These are phyloP conservation scores for Acanthornis magna DNA, from an alignment of 2,797 vertebrate species.

Conservation along the genomic window DNA sequence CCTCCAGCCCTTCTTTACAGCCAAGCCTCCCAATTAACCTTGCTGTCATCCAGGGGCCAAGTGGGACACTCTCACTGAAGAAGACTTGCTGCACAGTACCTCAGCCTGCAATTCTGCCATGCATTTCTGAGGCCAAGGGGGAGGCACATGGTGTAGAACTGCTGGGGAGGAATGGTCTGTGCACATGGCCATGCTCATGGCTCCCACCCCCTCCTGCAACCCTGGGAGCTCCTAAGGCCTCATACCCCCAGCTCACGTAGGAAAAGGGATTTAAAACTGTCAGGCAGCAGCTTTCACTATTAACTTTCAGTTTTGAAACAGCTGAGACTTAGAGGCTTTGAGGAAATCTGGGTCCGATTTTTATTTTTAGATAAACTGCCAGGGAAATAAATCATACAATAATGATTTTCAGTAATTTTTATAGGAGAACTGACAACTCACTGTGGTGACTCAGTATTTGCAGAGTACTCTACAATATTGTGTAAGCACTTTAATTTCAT, in stretches of 20 bases:
- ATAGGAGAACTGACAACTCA: background rate
- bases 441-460: slow-evolving; percentile 21
- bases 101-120: background rate
- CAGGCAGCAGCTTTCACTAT: slow-evolving; percentile 1
- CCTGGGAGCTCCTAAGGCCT: background rate
- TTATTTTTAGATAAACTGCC: slow-evolving; percentile 53
- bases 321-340: slow-evolving; percentile 26
- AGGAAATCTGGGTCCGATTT: slow-evolving; percentile 12
- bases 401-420: slow-evolving; percentile 48
- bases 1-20: background rate
- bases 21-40: background rate
- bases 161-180: background rate
- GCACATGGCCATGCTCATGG: rapidly evolving
- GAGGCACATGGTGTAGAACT: background rate
- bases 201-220: background rate
- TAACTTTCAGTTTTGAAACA: slow-evolving; percentile 35
- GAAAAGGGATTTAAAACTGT: background rate
- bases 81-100: background rate
- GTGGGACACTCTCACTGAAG: background rate
- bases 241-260: background rate
- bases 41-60: background rate
- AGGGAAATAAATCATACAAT: slow-evolving; percentile 49
- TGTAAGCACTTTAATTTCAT: slow-evolving; percentile 1
- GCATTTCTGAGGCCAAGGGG: background rate
- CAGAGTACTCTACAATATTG: background rate